Percentiles rank a stretch among this genome's conserved stretches.
Conservation (phyloP, 2,888 invertebrate species). For the Standfussiana lucernea region DNA sequence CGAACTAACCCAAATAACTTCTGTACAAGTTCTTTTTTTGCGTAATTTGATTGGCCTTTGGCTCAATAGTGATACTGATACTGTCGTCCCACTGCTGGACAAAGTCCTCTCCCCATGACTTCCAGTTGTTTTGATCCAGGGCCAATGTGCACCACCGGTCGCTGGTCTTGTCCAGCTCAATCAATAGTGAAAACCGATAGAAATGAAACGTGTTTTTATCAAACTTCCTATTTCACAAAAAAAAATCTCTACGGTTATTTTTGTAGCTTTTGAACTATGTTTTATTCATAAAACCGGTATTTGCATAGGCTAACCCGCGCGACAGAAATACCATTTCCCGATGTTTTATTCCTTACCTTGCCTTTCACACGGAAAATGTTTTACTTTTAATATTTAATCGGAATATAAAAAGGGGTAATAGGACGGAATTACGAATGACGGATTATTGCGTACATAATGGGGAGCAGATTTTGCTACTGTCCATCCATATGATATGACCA, state of each 20-base stretch:
- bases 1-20: too few species aligned
- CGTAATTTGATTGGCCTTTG: background rate
- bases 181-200: background rate
- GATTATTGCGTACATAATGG: background rate
- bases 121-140: too few species aligned
- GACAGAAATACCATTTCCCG: constrained; percentile 37
- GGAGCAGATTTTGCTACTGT: background rate
- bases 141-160: too few species aligned
- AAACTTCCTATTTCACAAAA: background rate
- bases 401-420: constrained; percentile 9
- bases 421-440: background rate
- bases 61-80: background rate
- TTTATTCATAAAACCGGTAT: constrained; percentile 53
- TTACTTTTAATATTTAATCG: constrained; percentile 33
- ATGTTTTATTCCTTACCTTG: constrained; percentile 27
- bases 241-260: constrained; percentile 18
- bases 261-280: constrained; percentile 34
- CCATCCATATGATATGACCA: accelerated
- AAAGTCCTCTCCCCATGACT: too few species aligned
- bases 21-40: background rate
- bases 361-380: constrained; percentile 29
- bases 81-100: too few species aligned
- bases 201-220: background rate
- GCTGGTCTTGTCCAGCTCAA: too few species aligned
- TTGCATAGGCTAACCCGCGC: constrained; percentile 49